These are phyloP conservation scores for Copidosoma aretas DNA, from an alignment of 2,888 invertebrate species.

Conservation along the genomic window DNA sequence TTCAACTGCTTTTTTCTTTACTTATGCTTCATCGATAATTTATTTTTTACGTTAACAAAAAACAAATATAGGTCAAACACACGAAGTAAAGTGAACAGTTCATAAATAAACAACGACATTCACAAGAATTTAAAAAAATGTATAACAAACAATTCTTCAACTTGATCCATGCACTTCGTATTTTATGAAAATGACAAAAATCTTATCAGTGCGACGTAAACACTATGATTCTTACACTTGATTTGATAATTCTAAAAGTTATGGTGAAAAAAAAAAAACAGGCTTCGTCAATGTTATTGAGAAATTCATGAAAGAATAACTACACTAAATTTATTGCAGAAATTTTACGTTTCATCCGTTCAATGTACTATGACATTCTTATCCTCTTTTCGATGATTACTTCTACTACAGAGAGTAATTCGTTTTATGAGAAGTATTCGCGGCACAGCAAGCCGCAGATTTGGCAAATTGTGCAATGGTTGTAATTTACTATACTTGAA, in stretches of 20 bases:
- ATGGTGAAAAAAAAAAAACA: constrained; percentile 27
- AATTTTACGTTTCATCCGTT: no score
- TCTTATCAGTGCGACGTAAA: constrained; percentile 9
- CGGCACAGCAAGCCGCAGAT: constrained; percentile 51
- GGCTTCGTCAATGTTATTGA: constrained; percentile 40
- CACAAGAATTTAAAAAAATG: constrained; percentile 56
- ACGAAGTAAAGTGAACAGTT: constrained; percentile 60
- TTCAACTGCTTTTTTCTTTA: constrained; percentile 29
- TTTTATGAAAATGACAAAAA: constrained; percentile 16
- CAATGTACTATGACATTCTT: no score
- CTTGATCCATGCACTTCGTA: constrained; percentile 46
- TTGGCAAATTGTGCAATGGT: constrained; percentile 62
- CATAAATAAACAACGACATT: constrained; percentile 62
- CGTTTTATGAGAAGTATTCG: constrained; percentile 60
- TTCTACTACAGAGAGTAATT: constrained; percentile 51
- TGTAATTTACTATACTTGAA: constrained; percentile 44
- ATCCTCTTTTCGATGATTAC: constrained; percentile 23
- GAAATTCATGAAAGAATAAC: constrained; percentile 15
- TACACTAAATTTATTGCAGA: neutral
- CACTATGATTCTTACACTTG: constrained; percentile 29
- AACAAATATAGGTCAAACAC: constrained; percentile 56
- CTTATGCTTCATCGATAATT: constrained; percentile 46
- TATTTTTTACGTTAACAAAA: constrained; percentile 55
- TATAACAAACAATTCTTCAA: constrained; percentile 60
- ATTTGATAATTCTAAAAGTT: constrained; percentile 33